Base-by-base conservation (phyloP, 2,888 invertebrate genomes). In the Melanostoma scalare region DNA sequence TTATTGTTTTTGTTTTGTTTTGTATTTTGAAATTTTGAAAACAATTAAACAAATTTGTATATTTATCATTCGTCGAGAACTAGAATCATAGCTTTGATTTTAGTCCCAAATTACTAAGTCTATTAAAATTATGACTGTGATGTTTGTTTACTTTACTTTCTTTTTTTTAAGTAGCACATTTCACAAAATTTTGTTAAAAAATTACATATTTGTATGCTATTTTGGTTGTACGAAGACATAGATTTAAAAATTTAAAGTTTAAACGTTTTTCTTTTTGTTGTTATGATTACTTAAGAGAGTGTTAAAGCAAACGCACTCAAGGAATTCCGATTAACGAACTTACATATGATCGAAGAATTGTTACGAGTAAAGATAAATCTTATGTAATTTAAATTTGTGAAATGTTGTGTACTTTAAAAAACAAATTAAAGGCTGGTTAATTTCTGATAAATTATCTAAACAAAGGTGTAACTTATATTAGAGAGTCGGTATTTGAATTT, bases 41-140 rank as follows among this genome's bases (percentile, higher is more conserved):
- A 84, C 58, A 79, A 67, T 69, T 74, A 67, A 79, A 79, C 65
- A 74, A 72, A 65, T 65, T 60, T 48, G 20, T 40, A 35, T 30
- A 48, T 78, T 53, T 38, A 46, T 63, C 35, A 58, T 48, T 71
- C 75, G 74, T 60, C 55, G 84, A 84, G 74, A 79, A 84, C 79
- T 84, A 84, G 53, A 84, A 79, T 84, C 84, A 84, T 79, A 65
- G 67, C 40, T 50, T 58, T 71, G 74, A 84, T 84, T 82, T 48
- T 82, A 82, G 82, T 78, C 82, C 73, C 69, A 81, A 73, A 78
- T 71, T 79, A 52, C 55, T 35, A 60, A 46, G 63, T 5, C 33
- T 35, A 73, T 61, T 35, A 48, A 56, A 35, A 65, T 60, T 55
- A 69, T 60, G 71, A 61, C 44, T 75, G 63, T 75, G 69, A 72